Percentiles rank a stretch among this genome's conserved stretches.
phyloP scores from a whole-genome alignment of 2,888 invertebrate species.

The Agrochola lota region DNA sequence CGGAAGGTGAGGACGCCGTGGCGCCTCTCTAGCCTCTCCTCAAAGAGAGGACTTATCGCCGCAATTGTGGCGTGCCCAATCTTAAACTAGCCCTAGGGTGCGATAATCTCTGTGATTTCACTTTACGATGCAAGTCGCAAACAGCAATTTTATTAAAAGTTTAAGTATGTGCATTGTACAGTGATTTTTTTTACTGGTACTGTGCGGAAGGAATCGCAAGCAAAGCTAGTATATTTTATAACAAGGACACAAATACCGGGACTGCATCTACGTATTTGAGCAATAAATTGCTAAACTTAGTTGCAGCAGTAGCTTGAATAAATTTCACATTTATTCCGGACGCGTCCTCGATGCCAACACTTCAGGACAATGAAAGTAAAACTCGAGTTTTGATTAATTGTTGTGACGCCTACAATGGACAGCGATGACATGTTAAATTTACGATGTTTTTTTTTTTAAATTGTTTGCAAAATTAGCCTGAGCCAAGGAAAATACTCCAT shows the following conservation, averaged over 20 bases:
- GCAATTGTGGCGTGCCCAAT: no score
- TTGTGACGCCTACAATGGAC: slow-evolving; percentile 4
- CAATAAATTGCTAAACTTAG: not conserved
- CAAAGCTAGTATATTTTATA: not conserved
- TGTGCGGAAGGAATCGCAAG: not conserved
- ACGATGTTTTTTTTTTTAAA: not conserved
- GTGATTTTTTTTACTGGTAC: not conserved
- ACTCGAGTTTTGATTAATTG: slow-evolving; percentile 60
- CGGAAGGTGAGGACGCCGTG: no score
- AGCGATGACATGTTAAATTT: slow-evolving; percentile 1
- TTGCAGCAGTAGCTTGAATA: slow-evolving; percentile 1
- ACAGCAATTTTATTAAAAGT: not conserved
- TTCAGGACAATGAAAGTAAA: slow-evolving; percentile 55
- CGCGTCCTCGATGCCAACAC: slow-evolving; percentile 19
- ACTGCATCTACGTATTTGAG: not conserved
- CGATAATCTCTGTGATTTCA: not conserved
- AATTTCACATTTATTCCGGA: slow-evolving; percentile 66
- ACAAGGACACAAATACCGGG: not conserved
- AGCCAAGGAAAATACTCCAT: not conserved
- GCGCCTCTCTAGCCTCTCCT: no score
- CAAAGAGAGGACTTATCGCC: no score
- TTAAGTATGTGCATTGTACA: not conserved
- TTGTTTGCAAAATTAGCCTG: not conserved
- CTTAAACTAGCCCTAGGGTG: not conserved
- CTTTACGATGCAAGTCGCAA: not conserved